Evolutionary conservation across 92 coral and sea anemone genomes (phyloP).

Genomic region (Phenganax stokvisi): DNA sequence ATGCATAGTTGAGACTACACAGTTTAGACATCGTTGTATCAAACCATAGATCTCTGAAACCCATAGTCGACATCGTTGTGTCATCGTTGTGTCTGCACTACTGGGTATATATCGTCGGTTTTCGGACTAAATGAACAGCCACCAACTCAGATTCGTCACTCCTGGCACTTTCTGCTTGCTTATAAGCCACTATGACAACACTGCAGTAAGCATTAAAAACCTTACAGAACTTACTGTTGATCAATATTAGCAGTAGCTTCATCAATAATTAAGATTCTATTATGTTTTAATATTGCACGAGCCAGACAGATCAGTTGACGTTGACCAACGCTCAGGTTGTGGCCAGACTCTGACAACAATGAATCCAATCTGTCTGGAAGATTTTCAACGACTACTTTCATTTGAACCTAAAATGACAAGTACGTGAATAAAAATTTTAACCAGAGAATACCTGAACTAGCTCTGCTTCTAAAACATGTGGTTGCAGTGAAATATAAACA

Average conservation of each 20-base stretch:
- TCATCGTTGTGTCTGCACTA: no score
- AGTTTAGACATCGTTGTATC: no score
- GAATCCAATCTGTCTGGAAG: constrained; percentile 59
- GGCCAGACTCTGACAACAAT: constrained; percentile 65
- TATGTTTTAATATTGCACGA: constrained; percentile 73
- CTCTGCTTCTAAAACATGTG: not conserved
- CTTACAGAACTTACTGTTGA: constrained; percentile 55
- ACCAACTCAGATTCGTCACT: no score
- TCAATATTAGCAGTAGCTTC: constrained; percentile 88
- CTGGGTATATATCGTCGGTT: no score
- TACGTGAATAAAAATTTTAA: not conserved
- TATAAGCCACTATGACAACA: no score
- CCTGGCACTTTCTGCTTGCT: no score
- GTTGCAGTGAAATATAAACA: not conserved
- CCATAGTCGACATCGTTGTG: no score
- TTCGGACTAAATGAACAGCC: no score
- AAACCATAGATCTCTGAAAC: no score
- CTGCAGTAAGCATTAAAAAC: no score
- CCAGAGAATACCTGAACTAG: not conserved
- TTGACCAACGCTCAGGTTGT: constrained; percentile 84
- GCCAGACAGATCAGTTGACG: constrained; percentile 90
- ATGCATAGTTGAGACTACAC: no score
- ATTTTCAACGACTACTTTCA: constrained; percentile 52
- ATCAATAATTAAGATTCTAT: constrained; percentile 65
- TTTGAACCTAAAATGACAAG: constrained; percentile 12